Conservation (phyloP, 2,888 invertebrate species). For the Parnassius glacialis region DNA sequence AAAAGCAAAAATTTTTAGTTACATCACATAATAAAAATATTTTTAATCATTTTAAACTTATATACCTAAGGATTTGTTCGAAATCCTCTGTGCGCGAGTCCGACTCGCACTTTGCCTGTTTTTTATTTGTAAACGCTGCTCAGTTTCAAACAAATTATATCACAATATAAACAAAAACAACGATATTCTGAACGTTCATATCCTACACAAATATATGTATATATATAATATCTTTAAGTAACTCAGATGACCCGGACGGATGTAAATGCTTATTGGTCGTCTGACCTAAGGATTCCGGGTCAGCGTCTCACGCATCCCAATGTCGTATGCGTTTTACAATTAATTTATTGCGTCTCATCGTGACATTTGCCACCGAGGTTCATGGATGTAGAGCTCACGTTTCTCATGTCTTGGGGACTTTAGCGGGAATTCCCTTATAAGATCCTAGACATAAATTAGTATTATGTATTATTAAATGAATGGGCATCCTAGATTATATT, state of each 20-base stretch:
- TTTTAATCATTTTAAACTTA: too few relatives aligned
- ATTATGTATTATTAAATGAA: conserved; percentile 6
- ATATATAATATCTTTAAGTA: neutral
- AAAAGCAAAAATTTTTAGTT: too few relatives aligned
- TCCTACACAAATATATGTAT: neutral
- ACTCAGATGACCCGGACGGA: conserved; percentile 10
- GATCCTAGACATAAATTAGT: conserved; percentile 10
- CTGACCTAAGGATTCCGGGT: conserved; percentile 25
- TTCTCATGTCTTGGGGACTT: conserved; percentile 1
- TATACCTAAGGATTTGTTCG: too few relatives aligned
- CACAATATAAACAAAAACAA: too few relatives aligned
- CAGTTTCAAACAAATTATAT: too few relatives aligned
- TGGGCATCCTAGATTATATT: conserved; percentile 1
- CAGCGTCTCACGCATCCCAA: conserved; percentile 23
- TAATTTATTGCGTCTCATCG: conserved; percentile 21
- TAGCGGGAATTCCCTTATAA: conserved; percentile 18
- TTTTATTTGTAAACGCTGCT: too few relatives aligned
- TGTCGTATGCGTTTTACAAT: conserved; percentile 15
- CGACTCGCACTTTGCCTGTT: too few relatives aligned
- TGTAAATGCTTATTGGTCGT: conserved; percentile 6
- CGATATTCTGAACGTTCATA: too few relatives aligned
- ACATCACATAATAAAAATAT: too few relatives aligned
- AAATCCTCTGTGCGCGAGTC: too few relatives aligned
- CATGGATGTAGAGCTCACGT: conserved; percentile 16
- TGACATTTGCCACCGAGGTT: conserved; percentile 21